Conservation (phyloP, 2,888 invertebrate species). For the Deilephila porcellus region DNA sequence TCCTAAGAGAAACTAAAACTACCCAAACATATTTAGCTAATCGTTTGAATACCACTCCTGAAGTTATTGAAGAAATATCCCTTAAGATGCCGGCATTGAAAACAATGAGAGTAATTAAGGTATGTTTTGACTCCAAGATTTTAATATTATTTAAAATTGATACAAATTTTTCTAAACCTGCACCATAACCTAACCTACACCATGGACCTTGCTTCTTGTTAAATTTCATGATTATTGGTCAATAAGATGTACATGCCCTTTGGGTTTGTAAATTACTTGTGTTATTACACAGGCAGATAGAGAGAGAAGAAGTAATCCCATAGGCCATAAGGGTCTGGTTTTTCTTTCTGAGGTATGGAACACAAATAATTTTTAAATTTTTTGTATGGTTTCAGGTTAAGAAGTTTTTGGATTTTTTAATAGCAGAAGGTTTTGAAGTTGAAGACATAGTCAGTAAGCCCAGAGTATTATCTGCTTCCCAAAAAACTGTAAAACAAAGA, state of each 20-base stretch:
- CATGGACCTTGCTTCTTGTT: too few relatives aligned
- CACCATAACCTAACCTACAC: too few relatives aligned
- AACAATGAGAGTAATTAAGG: conserved; percentile 84
- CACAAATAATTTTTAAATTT: background rate
- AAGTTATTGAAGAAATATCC: conserved; percentile 78
- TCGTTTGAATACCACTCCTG: conserved; percentile 75
- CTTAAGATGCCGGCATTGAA: conserved; percentile 80
- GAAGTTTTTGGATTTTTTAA: conserved; percentile 84
- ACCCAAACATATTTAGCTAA: conserved; percentile 82
- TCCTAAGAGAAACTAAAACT: conserved; percentile 80
- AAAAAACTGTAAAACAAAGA: conserved; percentile 82
- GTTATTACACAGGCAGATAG: too few relatives aligned
- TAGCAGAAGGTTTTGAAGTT: conserved; percentile 79
- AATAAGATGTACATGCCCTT: too few relatives aligned
- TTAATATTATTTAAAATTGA: too few relatives aligned
- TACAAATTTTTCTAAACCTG: too few relatives aligned
- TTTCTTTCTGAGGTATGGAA: too few relatives aligned
- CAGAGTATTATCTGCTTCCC: conserved; percentile 82
- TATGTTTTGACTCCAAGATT: conserved; percentile 41
- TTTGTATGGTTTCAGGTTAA: conserved; percentile 75
- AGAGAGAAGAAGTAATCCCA: too few relatives aligned
- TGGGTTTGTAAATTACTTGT: too few relatives aligned
- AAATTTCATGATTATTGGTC: too few relatives aligned
- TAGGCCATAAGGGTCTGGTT: too few relatives aligned
- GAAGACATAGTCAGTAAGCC: conserved; percentile 83